These are phyloP conservation scores for Morbakka virulenta DNA, from an alignment of 30 jellyfish, hydroid and myxozoan genomes.

Conservation along the genomic window DNA sequence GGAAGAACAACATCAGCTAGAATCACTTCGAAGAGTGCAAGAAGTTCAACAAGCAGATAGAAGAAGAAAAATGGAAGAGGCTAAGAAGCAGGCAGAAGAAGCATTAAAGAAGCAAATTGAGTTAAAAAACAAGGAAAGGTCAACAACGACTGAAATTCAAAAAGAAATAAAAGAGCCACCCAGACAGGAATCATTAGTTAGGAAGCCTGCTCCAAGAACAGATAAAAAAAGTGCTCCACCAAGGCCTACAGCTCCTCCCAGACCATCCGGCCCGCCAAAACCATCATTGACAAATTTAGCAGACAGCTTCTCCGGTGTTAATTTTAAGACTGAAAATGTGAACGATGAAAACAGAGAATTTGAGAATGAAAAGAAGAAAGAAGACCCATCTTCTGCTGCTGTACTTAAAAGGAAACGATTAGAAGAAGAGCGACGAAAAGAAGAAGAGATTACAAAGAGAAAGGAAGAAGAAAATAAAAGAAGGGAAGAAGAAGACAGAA, in stretches of 20 bases:
- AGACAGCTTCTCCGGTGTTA: neutral
- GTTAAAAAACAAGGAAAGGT: neutral
- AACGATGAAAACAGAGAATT: slow-evolving; percentile 8
- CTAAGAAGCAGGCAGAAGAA: slow-evolving; percentile 69
- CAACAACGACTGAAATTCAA: neutral
- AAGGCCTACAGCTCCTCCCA: slow-evolving; percentile 55
- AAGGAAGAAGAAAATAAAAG: slow-evolving; percentile 13
- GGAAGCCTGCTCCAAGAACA: slow-evolving; percentile 5
- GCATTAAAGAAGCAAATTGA: slow-evolving; percentile 61
- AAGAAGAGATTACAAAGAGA: slow-evolving; percentile 8
- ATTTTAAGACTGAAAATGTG: neutral
- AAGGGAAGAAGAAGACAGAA: neutral
- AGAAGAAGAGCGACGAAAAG: slow-evolving; percentile 26
- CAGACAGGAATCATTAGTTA: neutral
- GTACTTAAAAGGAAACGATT: neutral
- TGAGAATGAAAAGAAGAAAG: slow-evolving; percentile 10
- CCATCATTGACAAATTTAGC: neutral
- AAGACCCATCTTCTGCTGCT: slow-evolving; percentile 14
- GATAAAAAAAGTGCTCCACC: slow-evolving; percentile 48
- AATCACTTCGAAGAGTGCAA: slow-evolving; percentile 62
- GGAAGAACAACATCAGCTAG: slow-evolving; percentile 72
- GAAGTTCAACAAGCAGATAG: slow-evolving; percentile 64
- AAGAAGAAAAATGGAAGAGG: slow-evolving; percentile 49
- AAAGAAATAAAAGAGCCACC: neutral
- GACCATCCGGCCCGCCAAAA: neutral